phyloP scores from a whole-genome alignment of 2,113 vertebrate species.

The Ornithorhynchus anatinus region DNA sequence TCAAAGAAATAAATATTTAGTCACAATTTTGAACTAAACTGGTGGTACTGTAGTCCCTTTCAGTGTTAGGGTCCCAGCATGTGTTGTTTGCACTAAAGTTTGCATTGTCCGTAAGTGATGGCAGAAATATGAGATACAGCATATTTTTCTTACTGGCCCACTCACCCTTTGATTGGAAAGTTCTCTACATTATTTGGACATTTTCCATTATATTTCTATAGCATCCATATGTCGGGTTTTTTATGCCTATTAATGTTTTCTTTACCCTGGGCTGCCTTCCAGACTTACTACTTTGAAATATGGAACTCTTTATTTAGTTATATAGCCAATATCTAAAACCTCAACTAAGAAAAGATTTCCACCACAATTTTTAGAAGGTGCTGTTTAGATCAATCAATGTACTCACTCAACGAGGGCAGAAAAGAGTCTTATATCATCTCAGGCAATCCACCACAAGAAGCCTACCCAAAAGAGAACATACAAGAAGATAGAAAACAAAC shows the following conservation, averaged over 20 bases:
- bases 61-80: neutral
- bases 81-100: constrained; percentile 52
- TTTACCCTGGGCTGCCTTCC: constrained; percentile 62
- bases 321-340: constrained; percentile 29
- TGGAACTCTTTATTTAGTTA: constrained; percentile 47
- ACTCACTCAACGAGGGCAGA: constrained; percentile 26
- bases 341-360: constrained; percentile 37
- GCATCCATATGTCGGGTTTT: constrained; percentile 65
- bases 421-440: constrained; percentile 35
- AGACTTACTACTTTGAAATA: constrained; percentile 52
- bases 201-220: constrained; percentile 63
- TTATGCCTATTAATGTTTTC: constrained; percentile 68
- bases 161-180: constrained; percentile 49
- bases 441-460: constrained; percentile 35
- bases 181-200: constrained; percentile 58
- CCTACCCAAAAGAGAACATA: neutral
- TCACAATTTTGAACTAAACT: constrained; percentile 15
- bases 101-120: constrained; percentile 47
- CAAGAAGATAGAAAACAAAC: constrained; percentile 28
- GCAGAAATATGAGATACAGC: constrained; percentile 55
- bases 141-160: constrained; percentile 49
- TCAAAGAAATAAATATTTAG: constrained; percentile 3
- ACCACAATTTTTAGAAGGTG: constrained; percentile 38
- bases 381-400: constrained; percentile 29
- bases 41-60: neutral